phyloP scores from a whole-genome alignment of 2,797 vertebrate species.

The Todus mexicanus region DNA sequence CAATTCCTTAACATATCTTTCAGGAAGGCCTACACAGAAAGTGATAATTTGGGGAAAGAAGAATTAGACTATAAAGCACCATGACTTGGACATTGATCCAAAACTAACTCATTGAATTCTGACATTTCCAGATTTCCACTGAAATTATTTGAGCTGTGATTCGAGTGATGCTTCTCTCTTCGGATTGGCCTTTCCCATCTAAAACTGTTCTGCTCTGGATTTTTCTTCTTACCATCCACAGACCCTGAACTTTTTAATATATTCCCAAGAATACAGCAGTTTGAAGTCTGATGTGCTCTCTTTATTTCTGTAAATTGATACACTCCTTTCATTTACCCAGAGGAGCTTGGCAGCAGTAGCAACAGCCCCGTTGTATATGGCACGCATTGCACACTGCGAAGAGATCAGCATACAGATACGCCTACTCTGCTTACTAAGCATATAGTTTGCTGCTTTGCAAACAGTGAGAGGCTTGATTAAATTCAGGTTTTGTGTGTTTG shows the following conservation, averaged over 20 bases:
- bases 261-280: background rate
- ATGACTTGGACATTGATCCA: background rate
- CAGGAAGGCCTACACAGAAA: background rate
- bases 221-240: background rate
- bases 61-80: background rate
- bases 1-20: background rate
- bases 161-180: background rate
- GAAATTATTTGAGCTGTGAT: background rate
- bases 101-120: background rate
- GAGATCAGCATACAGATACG: background rate
- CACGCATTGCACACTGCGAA: background rate
- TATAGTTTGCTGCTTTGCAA: conserved; percentile 49
- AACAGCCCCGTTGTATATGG: background rate
- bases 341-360: conserved; percentile 33
- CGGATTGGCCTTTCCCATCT: background rate
- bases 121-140: background rate
- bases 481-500: conserved; percentile 36
- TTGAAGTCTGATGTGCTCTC: background rate
- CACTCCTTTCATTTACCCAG: background rate
- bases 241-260: background rate
- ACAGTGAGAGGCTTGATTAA: conserved; percentile 65
- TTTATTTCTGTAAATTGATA: background rate
- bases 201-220: background rate
- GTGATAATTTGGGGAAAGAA: background rate
- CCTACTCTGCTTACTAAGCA: conserved; percentile 56